Evolutionary conservation across 2,888 invertebrate genomes (phyloP), one percentile per base, ranked within the genome.

Genomic region (Vandiemenella viatica): DNA sequence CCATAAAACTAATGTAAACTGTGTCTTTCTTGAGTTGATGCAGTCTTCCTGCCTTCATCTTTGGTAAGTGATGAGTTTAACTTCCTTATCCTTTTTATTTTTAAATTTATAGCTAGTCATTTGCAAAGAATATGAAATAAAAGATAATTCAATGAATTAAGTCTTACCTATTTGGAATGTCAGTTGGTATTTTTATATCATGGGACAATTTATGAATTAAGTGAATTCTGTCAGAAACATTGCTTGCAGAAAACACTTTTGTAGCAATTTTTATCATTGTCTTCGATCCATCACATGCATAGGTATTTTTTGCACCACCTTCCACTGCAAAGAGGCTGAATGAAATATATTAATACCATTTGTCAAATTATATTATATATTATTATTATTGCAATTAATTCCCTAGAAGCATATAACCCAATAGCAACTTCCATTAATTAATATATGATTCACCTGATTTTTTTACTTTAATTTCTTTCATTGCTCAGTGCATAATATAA

Each of bases 231-330:
- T 61, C 55, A 3, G 57, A 50, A 20, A 68, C 60, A 17, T 62
- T 55, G 61, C 79, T 76, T 13, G 67, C 63, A 44, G 64, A 57
- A 49, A 77, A 65, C 8, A 76, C 71, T 59, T 77, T 69, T n/a
- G 67, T 63, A 5, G 81, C 76, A 46, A 85, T 68, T 44, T 70
- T 65, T 38, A 69, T 67, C 76, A 87, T 79, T 0, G 73, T 67
- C 51, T 73, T 67, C 22, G 79, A 80, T 51, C 69, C 71, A 63
- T 87, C 87, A 60, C 84, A 79, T 10, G 80, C 83, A 55, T 72
- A 72, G 7, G 82, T 68, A n/a, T 64, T 61, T 48, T 63, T 62
- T 1, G 78, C 76, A 2, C 71, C 70, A 48, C 70, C 68, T 60
- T 73, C 68, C 43, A 63, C 64, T 8, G 82, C 80, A 65, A 77